Conservation (phyloP, 2,797 vertebrate genomes). For the Epinephelus awoara region DNA sequence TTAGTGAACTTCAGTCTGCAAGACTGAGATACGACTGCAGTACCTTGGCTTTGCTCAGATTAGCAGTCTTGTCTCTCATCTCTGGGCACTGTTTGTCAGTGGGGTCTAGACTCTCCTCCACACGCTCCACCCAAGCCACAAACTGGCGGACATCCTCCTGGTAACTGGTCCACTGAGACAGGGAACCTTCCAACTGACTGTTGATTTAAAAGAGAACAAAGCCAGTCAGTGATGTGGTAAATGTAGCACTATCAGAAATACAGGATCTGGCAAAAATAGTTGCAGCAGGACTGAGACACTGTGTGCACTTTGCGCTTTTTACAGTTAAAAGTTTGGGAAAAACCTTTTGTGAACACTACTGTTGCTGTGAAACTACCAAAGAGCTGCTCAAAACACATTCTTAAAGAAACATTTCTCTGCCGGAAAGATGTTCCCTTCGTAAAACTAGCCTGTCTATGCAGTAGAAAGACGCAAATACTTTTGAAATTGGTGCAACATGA, state of each 20-base stretch:
- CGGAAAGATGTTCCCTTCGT: too few species aligned
- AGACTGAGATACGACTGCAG: neutral
- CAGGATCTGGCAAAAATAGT: neutral
- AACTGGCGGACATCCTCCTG: slow-evolving; percentile 96
- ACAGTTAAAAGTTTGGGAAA: neutral
- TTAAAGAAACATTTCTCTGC: neutral
- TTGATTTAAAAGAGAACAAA: slow-evolving; percentile 20
- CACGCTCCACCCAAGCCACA: slow-evolving; percentile 91
- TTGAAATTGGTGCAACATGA: too few species aligned
- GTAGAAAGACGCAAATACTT: too few species aligned
- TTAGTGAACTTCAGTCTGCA: neutral
- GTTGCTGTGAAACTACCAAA: neutral
- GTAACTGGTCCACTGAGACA: slow-evolving; percentile 98
- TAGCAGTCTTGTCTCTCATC: slow-evolving; percentile 93
- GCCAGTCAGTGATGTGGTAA: neutral
- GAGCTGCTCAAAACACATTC: neutral
- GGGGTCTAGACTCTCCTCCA: slow-evolving; percentile 89
- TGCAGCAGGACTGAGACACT: neutral
- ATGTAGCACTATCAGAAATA: neutral
- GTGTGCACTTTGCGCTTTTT: neutral
- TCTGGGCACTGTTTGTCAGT: slow-evolving; percentile 90
- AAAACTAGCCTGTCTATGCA: too few species aligned
- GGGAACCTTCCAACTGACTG: slow-evolving; percentile 95
- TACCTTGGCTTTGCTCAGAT: slow-evolving; percentile 94
- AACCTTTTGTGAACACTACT: neutral